Conservation (phyloP, 2,113 vertebrate genomes). For the Grammomys dolichurus region DNA sequence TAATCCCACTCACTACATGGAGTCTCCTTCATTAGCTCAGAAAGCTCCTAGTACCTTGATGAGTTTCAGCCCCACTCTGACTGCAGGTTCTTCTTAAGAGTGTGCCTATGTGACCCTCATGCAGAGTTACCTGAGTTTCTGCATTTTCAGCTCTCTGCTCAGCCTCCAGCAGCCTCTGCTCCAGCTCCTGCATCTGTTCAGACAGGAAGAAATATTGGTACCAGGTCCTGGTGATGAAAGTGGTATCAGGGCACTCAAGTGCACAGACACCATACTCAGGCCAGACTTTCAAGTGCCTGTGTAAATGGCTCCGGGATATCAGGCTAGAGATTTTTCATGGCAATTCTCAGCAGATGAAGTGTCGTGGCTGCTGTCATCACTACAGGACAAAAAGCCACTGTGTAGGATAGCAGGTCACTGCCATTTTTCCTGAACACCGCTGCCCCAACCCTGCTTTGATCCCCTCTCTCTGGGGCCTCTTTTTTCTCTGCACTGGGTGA, state of each 20-base stretch:
- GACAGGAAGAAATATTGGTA: slow-evolving; percentile 40
- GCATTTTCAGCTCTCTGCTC: slow-evolving; percentile 94
- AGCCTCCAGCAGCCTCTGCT: slow-evolving; percentile 94
- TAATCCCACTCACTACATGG: neutral
- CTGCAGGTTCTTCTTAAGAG: neutral
- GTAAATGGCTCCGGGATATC: neutral
- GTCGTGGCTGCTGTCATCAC: neutral
- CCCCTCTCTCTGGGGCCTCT: neutral
- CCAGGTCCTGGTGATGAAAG: neutral
- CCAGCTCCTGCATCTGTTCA: slow-evolving; percentile 96
- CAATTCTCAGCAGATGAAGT: neutral
- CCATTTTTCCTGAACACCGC: neutral
- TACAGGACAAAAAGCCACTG: neutral
- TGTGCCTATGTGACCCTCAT: neutral
- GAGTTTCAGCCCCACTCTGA: neutral
- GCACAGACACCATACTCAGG: neutral
- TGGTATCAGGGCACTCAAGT: fast-evolving
- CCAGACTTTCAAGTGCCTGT: neutral
- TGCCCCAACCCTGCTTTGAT: neutral
- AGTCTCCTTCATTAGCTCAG: neutral
- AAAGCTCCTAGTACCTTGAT: neutral
- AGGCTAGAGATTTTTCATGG: neutral
- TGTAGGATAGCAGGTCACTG: neutral
- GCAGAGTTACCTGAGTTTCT: slow-evolving; percentile 93
- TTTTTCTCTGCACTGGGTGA: neutral